Conservation (phyloP, 2,888 invertebrate genomes). For the Drosophila austrosaltans region DNA sequence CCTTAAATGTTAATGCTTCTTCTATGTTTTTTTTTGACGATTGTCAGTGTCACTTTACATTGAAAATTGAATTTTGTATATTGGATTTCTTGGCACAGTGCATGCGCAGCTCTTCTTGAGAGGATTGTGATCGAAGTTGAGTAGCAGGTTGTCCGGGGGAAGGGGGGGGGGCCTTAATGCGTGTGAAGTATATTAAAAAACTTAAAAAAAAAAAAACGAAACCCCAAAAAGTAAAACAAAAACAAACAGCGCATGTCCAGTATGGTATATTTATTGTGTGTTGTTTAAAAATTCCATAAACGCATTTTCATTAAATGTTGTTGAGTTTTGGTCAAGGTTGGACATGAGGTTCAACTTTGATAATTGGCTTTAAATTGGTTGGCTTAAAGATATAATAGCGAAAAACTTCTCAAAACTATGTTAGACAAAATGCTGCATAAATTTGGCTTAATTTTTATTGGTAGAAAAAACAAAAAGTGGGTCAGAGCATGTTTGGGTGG, state of each 20-base stretch:
- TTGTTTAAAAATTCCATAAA: slow-evolving; percentile 56
- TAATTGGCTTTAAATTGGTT: slow-evolving; percentile 61
- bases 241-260: slow-evolving; percentile 44
- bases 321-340: slow-evolving; percentile 57
- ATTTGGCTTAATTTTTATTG: slow-evolving; percentile 36
- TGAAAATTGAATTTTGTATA: slow-evolving; percentile 1
- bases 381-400: slow-evolving; percentile 33
- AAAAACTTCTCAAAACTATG: slow-evolving; percentile 11
- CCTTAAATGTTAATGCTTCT: neutral
- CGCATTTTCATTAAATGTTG: slow-evolving; percentile 61
- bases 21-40: neutral
- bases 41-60: slow-evolving; percentile 1
- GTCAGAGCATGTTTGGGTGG: slow-evolving; percentile 32
- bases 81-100: slow-evolving; percentile 3
- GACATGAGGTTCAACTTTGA: slow-evolving; percentile 20
- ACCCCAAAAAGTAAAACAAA: slow-evolving; percentile 19
- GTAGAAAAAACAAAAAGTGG: slow-evolving; percentile 26
- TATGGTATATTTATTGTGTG: slow-evolving; percentile 20
- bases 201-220: slow-evolving; percentile 13
- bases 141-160: neutral
- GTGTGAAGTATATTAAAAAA: slow-evolving; percentile 34
- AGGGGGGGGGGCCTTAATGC: neutral
- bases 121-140: neutral
- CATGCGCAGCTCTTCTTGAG: neutral
- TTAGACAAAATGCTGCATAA: slow-evolving; percentile 34